Percentiles rank a stretch among this genome's conserved stretches.
These are phyloP conservation scores for Myripristis murdjan DNA, from an alignment of 2,797 vertebrate species.

Conservation along the genomic window DNA sequence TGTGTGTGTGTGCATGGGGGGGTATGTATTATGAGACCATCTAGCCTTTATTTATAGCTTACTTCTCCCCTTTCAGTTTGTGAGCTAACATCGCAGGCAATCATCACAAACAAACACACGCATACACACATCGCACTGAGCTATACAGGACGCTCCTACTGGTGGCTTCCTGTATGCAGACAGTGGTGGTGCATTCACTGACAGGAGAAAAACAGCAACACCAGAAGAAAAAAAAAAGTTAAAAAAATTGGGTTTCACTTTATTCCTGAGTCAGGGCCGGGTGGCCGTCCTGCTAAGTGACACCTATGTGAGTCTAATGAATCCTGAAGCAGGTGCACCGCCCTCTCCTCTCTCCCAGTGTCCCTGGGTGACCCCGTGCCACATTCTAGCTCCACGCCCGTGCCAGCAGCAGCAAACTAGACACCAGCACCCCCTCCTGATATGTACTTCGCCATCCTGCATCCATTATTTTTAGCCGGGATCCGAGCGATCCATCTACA, in stretches of 20 bases:
- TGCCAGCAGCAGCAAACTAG: slow-evolving; percentile 82
- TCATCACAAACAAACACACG: slow-evolving; percentile 48
- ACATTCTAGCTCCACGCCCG: slow-evolving; percentile 74
- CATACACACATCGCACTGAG: slow-evolving; percentile 24
- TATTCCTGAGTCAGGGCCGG: slow-evolving; percentile 60
- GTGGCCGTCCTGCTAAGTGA: slow-evolving; percentile 51
- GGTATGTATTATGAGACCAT: slow-evolving; percentile 56
- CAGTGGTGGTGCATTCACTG: background rate
- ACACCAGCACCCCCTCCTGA: slow-evolving; percentile 75
- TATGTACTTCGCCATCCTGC: slow-evolving; percentile 73
- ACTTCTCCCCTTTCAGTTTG: slow-evolving; percentile 77
- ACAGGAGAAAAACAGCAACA: too few species aligned
- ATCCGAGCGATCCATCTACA: slow-evolving; percentile 74
- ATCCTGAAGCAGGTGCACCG: slow-evolving; percentile 63
- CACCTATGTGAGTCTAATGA: slow-evolving; percentile 47
- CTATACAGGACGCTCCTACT: slow-evolving; percentile 22
- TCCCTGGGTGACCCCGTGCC: slow-evolving; percentile 77
- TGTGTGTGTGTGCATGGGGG: slow-evolving; percentile 1
- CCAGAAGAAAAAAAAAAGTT: background rate
- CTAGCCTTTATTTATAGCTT: slow-evolving; percentile 78
- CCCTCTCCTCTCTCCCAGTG: slow-evolving; percentile 56
- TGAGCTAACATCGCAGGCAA: slow-evolving; percentile 72
- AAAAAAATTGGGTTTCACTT: slow-evolving; percentile 50
- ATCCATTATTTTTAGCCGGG: slow-evolving; percentile 86
- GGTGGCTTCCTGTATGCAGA: slow-evolving; percentile 8